Percentiles rank a stretch among this genome's conserved stretches.
Evolutionary conservation across 2,888 invertebrate genomes (phyloP).

Genomic region (Timema cristinae): DNA sequence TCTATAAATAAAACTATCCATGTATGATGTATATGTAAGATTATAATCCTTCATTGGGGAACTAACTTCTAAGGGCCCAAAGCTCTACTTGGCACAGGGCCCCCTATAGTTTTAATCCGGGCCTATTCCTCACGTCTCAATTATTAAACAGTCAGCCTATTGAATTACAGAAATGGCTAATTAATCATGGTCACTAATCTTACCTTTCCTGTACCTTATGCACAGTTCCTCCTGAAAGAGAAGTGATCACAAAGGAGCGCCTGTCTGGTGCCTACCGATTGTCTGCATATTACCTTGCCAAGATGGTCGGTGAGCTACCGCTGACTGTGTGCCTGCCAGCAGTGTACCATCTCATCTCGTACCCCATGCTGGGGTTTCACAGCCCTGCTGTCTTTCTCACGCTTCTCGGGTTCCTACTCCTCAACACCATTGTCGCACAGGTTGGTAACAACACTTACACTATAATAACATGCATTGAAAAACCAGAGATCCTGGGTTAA

Average conservation of each 20-base stretch:
- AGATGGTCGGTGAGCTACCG: slow-evolving; percentile 76
- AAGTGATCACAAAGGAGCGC: slow-evolving; percentile 75
- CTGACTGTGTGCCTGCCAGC: slow-evolving; percentile 69
- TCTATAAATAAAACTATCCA: too few relatives aligned
- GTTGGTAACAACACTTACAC: slow-evolving; percentile 42
- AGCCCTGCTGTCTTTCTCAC: slow-evolving; percentile 63
- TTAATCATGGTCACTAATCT: too few relatives aligned
- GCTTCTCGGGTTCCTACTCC: slow-evolving; percentile 61
- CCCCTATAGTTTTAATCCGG: too few relatives aligned
- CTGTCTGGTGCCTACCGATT: slow-evolving; percentile 72
- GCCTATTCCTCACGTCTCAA: too few relatives aligned
- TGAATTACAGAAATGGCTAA: too few relatives aligned
- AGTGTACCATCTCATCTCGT: slow-evolving; percentile 70
- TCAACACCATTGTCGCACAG: slow-evolving; percentile 71
- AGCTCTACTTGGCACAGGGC: too few relatives aligned
- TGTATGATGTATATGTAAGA: too few relatives aligned
- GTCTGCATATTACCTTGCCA: slow-evolving; percentile 76
- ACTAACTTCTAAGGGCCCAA: too few relatives aligned
- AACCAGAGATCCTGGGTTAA: too few relatives aligned
- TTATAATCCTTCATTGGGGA: too few relatives aligned
- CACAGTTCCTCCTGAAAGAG: slow-evolving; percentile 72
- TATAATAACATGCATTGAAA: too few relatives aligned
- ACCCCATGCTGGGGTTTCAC: slow-evolving; percentile 68
- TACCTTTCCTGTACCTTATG: slow-evolving; percentile 20
- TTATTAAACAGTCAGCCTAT: too few relatives aligned